A percentile compares a stretch with the other conserved stretches of the same genome.
Conservation (phyloP, 2,888 invertebrate genomes). For the Amphimallon solstitiale region DNA sequence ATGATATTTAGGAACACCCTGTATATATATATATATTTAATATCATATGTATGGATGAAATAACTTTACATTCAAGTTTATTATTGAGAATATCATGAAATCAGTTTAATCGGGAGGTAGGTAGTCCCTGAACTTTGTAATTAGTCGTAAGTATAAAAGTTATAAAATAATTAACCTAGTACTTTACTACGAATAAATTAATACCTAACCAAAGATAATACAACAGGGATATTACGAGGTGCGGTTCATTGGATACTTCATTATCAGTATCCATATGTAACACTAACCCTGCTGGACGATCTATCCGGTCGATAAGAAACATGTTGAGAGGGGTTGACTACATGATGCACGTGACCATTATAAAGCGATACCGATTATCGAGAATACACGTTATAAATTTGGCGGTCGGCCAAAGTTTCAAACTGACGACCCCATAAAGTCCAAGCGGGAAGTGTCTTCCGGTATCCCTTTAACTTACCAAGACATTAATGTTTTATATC, state of each 20-base stretch:
- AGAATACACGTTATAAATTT: conserved; percentile 20
- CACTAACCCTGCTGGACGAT: not conserved
- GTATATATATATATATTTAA: too few species aligned
- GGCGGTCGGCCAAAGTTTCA: conserved; percentile 12
- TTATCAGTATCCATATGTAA: conserved; percentile 15
- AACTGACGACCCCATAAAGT: not conserved
- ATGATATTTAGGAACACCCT: too few species aligned
- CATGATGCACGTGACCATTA: conserved; percentile 19
- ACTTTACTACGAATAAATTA: too few species aligned
- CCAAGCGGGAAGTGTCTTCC: not conserved
- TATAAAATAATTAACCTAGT: too few species aligned
- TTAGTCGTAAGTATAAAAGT: too few species aligned
- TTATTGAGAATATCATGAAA: too few species aligned
- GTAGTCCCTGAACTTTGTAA: too few species aligned
- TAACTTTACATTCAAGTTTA: too few species aligned
- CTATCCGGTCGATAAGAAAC: conserved; percentile 18
- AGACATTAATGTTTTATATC: not conserved
- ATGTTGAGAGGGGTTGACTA: conserved; percentile 2
- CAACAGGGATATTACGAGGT: conserved; percentile 2
- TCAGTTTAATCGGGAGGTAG: too few species aligned
- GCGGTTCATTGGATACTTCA: conserved; percentile 14
- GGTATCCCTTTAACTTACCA: not conserved
- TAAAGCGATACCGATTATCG: conserved; percentile 28
- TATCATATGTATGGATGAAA: too few species aligned
- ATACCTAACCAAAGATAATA: not conserved